These are phyloP conservation scores for Coboldia fuscipes DNA, from an alignment of 1,140 invertebrate species.

Conservation along the genomic window DNA sequence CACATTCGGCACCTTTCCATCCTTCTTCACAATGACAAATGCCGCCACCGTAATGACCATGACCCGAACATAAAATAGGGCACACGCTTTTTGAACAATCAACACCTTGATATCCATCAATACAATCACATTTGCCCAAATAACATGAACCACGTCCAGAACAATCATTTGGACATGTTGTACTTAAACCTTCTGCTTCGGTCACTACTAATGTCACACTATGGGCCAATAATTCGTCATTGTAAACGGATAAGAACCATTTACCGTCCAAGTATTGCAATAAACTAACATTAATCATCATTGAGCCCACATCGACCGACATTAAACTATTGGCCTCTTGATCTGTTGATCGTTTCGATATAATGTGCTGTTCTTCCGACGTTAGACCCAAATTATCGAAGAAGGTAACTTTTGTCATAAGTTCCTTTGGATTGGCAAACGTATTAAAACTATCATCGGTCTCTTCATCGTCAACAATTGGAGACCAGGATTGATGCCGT, in stretches of 20 bases:
- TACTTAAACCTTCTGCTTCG: slow-evolving; percentile 67
- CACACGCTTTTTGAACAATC: slow-evolving; percentile 92
- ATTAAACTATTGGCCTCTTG: slow-evolving; percentile 22
- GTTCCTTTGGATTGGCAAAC: neutral
- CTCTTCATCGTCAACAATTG: neutral
- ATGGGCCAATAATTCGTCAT: slow-evolving; percentile 73
- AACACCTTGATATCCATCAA: slow-evolving; percentile 79
- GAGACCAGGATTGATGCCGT: too few species aligned
- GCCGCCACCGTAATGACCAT: slow-evolving; percentile 88
- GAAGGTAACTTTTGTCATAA: neutral
- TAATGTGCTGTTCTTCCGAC: slow-evolving; percentile 26
- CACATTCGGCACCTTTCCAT: slow-evolving; percentile 92
- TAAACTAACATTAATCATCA: slow-evolving; percentile 63
- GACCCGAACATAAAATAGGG: slow-evolving; percentile 87
- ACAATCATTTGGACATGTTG: slow-evolving; percentile 84
- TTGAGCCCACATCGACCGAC: slow-evolving; percentile 30
- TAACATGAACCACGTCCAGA: slow-evolving; percentile 86
- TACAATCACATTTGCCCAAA: slow-evolving; percentile 86
- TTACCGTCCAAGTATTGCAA: slow-evolving; percentile 78
- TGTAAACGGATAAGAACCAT: slow-evolving; percentile 91
- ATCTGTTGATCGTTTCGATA: slow-evolving; percentile 30
- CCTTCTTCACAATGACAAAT: slow-evolving; percentile 90
- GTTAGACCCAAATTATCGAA: slow-evolving; percentile 1
- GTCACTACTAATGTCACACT: slow-evolving; percentile 58
- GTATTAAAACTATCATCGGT: neutral